Evolutionary conservation across 2,888 invertebrate species (phyloP).

Genomic region (Archips crataeganus): DNA sequence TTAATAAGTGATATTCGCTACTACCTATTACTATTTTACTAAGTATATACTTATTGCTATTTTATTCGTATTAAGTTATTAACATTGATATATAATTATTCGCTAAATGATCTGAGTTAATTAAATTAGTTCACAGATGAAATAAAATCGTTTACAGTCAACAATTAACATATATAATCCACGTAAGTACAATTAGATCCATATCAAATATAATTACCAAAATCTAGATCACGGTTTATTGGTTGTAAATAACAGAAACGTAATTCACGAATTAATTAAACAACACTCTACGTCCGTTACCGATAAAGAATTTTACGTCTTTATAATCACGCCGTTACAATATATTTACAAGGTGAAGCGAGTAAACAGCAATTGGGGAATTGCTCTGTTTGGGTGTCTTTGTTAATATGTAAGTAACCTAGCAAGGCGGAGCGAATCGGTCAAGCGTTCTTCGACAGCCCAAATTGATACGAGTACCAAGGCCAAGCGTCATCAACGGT

Average conservation of each 20-base stretch:
- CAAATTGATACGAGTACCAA: constrained; percentile 35
- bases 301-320: constrained; percentile 8
- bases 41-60: no score
- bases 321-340: constrained; percentile 22
- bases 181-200: not conserved
- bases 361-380: constrained; percentile 16
- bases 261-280: constrained; percentile 10
- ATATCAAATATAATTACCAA: constrained; percentile 3
- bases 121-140: not conserved
- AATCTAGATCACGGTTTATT: constrained; percentile 8
- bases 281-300: constrained; percentile 3
- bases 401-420: constrained; percentile 33
- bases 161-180: not conserved
- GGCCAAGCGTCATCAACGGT: constrained; percentile 27
- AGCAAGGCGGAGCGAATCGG: constrained; percentile 35
- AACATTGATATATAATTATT: no score
- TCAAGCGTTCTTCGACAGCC: constrained; percentile 28
- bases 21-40: no score
- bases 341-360: constrained; percentile 26
- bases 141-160: constrained; percentile 14
- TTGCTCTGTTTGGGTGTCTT: constrained; percentile 33
- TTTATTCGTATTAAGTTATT: no score
- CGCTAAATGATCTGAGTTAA: not conserved
- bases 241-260: constrained; percentile 3
- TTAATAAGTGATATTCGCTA: no score